Percentiles rank a stretch among this genome's conserved stretches.
phyloP scores from a whole-genome alignment of 2,888 invertebrate species.

The Abrostola triplasia region DNA sequence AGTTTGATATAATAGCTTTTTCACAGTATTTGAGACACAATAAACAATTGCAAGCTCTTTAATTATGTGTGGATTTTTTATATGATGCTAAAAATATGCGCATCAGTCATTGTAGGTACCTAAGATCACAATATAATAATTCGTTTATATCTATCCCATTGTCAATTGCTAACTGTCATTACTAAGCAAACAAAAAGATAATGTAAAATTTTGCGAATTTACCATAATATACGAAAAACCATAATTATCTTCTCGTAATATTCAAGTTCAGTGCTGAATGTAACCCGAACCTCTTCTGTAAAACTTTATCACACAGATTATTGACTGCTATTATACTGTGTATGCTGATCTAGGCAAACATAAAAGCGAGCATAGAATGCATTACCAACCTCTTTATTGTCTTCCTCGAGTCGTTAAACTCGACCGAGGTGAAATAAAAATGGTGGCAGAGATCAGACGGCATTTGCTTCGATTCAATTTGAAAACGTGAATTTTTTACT shows the following conservation, averaged over 20 bases:
- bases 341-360: slow-evolving; percentile 4
- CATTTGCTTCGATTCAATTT: slow-evolving; percentile 6
- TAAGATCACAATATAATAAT: neutral
- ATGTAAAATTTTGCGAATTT: too few species aligned
- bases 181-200: neutral
- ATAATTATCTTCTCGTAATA: too few species aligned
- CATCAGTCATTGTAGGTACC: neutral
- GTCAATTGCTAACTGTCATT: neutral
- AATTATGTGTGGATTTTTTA: neutral
- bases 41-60: too few species aligned
- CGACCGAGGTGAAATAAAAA: slow-evolving; percentile 4
- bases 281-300: neutral
- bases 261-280: neutral
- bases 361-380: slow-evolving; percentile 1
- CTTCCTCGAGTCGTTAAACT: slow-evolving; percentile 1
- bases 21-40: too few species aligned
- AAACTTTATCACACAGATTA: neutral
- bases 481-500: neutral
- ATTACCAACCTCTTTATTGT: slow-evolving; percentile 5
- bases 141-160: neutral
- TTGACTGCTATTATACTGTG: neutral
- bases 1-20: too few species aligned
- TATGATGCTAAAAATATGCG: too few species aligned
- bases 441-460: slow-evolving; percentile 2
- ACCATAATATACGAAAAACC: too few species aligned